These are phyloP conservation scores for Epistrophe eligans DNA, from an alignment of 2,888 invertebrate species.

Conservation along the genomic window DNA sequence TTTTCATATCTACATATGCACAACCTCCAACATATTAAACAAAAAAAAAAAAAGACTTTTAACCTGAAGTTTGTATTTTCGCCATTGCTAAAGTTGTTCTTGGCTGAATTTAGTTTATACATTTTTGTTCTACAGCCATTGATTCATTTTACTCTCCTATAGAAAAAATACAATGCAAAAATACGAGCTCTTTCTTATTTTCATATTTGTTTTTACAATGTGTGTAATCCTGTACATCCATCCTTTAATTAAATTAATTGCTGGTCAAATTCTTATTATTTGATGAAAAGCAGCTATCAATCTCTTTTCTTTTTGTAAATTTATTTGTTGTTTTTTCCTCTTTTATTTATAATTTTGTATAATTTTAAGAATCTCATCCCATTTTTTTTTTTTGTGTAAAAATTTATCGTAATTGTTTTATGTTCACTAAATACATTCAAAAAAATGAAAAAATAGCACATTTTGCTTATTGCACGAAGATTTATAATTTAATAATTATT, in stretches of 20 bases:
- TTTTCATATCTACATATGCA: too few species aligned
- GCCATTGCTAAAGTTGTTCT: not conserved
- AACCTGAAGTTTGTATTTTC: not conserved
- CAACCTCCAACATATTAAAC: too few species aligned
- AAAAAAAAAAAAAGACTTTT: too few species aligned
- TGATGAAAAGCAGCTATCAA: not conserved
- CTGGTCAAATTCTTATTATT: not conserved
- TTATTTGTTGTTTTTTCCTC: not conserved
- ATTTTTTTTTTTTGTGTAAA: constrained; percentile 22
- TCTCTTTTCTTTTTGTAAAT: constrained; percentile 12
- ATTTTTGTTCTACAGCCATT: not conserved
- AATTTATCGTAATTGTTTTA: constrained; percentile 12
- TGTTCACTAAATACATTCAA: constrained; percentile 32
- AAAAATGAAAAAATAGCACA: not conserved
- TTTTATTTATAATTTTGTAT: constrained; percentile 9
- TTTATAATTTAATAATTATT: constrained; percentile 31
- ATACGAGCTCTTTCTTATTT: not conserved
- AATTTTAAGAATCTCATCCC: constrained; percentile 51
- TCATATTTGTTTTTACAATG: not conserved
- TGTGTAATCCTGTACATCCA: not conserved
- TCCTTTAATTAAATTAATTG: not conserved
- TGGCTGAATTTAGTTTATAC: not conserved
- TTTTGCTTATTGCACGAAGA: not conserved
- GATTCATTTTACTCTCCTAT: not conserved
- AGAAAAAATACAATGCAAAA: not conserved